Evolutionary conservation across 2,113 vertebrate species (phyloP).

Genomic region (Erythrocebus patas): DNA sequence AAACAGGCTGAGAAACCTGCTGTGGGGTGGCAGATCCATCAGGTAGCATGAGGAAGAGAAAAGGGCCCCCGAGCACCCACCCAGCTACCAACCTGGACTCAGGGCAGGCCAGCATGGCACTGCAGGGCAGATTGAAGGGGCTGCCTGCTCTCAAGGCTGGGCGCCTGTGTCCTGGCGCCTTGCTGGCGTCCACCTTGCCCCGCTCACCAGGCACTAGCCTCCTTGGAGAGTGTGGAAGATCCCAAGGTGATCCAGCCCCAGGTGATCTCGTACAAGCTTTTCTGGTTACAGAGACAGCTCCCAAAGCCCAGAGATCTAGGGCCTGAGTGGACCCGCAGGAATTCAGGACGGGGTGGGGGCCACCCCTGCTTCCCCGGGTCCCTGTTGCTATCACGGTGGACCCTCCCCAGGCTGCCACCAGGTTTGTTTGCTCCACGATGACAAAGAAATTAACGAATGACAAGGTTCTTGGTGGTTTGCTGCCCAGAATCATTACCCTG

Average conservation of each 20-base stretch:
- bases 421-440: neutral
- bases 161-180: neutral
- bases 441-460: neutral
- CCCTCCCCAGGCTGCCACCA: rapidly evolving
- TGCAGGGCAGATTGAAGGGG: neutral
- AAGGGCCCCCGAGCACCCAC: no score
- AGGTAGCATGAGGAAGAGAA: no score
- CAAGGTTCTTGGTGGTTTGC: no score
- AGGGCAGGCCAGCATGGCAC: rapidly evolving
- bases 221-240: neutral
- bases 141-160: rapidly evolving
- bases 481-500: neutral
- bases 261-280: rapidly evolving
- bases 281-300: no score
- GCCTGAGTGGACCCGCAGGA: neutral
- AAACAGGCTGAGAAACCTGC: no score
- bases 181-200: no score
- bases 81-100: no score
- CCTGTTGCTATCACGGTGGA: no score
- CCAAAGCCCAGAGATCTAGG: neutral
- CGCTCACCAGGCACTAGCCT: neutral
- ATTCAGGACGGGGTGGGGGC: no score
- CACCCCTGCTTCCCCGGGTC: rapidly evolving
- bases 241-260: rapidly evolving
- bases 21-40: no score